Conservation (phyloP, 2,888 invertebrate genomes). For the Teinopalpus imperialis region DNA sequence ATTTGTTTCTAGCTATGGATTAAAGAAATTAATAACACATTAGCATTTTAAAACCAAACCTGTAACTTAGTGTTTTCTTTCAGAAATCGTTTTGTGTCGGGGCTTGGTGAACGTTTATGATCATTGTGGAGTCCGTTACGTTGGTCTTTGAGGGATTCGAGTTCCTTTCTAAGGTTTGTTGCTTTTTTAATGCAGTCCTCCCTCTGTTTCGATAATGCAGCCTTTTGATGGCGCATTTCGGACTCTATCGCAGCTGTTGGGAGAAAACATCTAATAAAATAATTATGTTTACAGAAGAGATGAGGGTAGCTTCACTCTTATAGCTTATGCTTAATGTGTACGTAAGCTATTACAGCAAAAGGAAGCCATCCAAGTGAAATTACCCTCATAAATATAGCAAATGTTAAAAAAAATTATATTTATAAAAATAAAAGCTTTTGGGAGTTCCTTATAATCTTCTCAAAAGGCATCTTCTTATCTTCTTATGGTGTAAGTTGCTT, state of each 20-base stretch:
- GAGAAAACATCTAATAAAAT: constrained; percentile 30
- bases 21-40: constrained; percentile 29
- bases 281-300: not conserved
- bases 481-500: too few species aligned
- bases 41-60: constrained; percentile 76
- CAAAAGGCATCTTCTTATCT: too few species aligned
- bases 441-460: too few species aligned
- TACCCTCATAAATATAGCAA: too few species aligned
- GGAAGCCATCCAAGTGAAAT: too few species aligned
- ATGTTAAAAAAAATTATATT: too few species aligned
- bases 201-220: constrained; percentile 89
- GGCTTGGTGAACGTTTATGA: constrained; percentile 85
- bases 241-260: constrained; percentile 86
- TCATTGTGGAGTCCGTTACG: constrained; percentile 88
- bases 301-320: constrained; percentile 17
- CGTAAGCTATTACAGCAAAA: too few species aligned
- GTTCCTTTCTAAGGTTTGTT: constrained; percentile 87
- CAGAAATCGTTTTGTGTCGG: constrained; percentile 89
- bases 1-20: constrained; percentile 31
- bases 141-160: constrained; percentile 89
- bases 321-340: too few species aligned
- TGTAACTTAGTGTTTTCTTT: constrained; percentile 92
- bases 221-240: constrained; percentile 91
- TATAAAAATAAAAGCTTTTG: too few species aligned
- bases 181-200: constrained; percentile 91